Evolutionary conservation across 2,888 invertebrate genomes (phyloP).

Genomic region (Lasioglossum leucozonium): DNA sequence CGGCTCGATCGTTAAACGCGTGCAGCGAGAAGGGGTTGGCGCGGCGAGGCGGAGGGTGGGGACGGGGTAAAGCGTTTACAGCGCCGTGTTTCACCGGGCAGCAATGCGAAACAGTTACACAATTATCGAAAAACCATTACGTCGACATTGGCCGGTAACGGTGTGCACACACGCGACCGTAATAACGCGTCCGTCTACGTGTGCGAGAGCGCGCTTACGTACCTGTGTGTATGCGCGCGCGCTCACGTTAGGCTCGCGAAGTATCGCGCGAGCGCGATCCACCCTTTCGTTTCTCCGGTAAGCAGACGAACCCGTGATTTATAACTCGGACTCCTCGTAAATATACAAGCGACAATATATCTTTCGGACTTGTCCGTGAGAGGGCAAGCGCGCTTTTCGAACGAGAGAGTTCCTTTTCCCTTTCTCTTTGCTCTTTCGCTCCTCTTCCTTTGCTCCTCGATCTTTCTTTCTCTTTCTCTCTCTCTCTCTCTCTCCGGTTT

Average conservation of each 20-base stretch:
- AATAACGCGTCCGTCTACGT: not conserved
- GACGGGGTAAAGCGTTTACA: constrained; percentile 67
- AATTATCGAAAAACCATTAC: constrained; percentile 77
- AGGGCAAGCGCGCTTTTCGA: constrained; percentile 66
- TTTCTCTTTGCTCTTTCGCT: constrained; percentile 18
- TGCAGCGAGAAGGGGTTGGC: not conserved
- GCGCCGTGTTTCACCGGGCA: constrained; percentile 68
- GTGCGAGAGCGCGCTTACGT: no score
- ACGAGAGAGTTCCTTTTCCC: constrained; percentile 58
- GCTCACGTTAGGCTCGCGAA: not conserved
- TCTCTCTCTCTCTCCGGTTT: no score
- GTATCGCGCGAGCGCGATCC: constrained; percentile 13
- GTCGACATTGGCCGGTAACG: constrained; percentile 66
- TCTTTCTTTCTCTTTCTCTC: not conserved
- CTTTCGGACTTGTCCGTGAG: constrained; percentile 64
- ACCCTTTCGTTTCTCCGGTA: constrained; percentile 57
- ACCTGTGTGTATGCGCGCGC: not conserved
- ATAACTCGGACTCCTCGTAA: constrained; percentile 74
- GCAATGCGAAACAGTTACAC: constrained; percentile 76
- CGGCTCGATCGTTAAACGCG: constrained; percentile 62
- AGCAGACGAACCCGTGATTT: constrained; percentile 74
- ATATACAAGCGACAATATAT: constrained; percentile 66
- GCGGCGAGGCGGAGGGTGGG: no score
- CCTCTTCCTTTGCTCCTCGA: not conserved
- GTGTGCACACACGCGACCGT: constrained; percentile 23